A percentile compares a stretch with the other conserved stretches of the same genome.
Conservation (phyloP, 1,140 invertebrate species). For the Matsumurasca onukii region DNA sequence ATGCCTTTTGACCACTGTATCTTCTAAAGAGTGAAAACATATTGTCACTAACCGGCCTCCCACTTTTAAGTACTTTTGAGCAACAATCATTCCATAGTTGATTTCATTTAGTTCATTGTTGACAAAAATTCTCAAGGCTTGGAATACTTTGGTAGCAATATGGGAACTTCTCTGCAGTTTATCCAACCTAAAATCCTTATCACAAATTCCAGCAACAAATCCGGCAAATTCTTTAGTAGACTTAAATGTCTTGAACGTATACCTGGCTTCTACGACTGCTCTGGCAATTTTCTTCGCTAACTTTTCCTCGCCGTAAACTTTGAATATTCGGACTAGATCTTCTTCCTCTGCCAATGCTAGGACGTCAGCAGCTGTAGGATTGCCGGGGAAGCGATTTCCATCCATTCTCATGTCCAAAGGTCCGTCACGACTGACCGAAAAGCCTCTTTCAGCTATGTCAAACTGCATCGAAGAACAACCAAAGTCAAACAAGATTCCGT, state of each 20-base stretch:
- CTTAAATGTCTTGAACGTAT: slow-evolving; percentile 73
- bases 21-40: slow-evolving; percentile 92
- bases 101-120: slow-evolving; percentile 98
- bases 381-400: slow-evolving; percentile 63
- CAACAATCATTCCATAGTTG: slow-evolving; percentile 82
- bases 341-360: slow-evolving; percentile 74
- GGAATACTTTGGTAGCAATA: slow-evolving; percentile 89
- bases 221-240: slow-evolving; percentile 83
- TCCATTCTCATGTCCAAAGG: slow-evolving; percentile 97
- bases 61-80: slow-evolving; percentile 73
- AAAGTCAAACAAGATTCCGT: slow-evolving; percentile 90
- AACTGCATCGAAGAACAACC: slow-evolving; percentile 98
- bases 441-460: slow-evolving; percentile 77
- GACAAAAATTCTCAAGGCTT: slow-evolving; percentile 93
- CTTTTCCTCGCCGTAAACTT: slow-evolving; percentile 90
- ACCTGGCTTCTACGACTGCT: slow-evolving; percentile 84
- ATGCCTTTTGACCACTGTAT: slow-evolving; percentile 92
- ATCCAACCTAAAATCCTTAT: slow-evolving; percentile 59
- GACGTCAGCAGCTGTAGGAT: slow-evolving; percentile 83
- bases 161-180: slow-evolving; percentile 75
- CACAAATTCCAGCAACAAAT: slow-evolving; percentile 68
- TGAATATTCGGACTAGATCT: slow-evolving; percentile 81
- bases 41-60: slow-evolving; percentile 78
- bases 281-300: slow-evolving; percentile 82
- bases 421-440: slow-evolving; percentile 80